These are phyloP conservation scores for Channa maculata DNA, from an alignment of 2,113 vertebrate species.

Conservation along the genomic window DNA sequence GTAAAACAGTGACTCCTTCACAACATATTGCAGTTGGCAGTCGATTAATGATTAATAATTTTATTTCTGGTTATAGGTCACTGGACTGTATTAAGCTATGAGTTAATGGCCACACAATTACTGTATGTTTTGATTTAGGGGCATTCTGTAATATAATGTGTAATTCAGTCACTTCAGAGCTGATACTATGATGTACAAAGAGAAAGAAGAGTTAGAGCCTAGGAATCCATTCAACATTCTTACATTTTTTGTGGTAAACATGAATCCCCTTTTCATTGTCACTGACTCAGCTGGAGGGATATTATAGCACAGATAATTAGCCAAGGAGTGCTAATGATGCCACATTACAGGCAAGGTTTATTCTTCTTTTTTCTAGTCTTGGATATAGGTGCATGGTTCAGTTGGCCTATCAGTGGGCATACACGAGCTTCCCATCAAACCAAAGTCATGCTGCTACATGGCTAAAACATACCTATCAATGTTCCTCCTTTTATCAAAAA, in stretches of 20 bases:
- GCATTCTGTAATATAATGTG: conserved; percentile 9
- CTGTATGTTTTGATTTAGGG: conserved; percentile 3
- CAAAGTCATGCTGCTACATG: conserved; percentile 40
- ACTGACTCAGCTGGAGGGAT: conserved; percentile 41
- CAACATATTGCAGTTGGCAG: neutral
- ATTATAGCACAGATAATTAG: conserved; percentile 57
- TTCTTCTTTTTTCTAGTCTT: conserved; percentile 12
- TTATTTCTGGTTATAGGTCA: conserved; percentile 1
- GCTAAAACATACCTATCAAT: conserved; percentile 17
- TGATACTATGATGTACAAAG: too few relatives aligned
- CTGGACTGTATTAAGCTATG: neutral
- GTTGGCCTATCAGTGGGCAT: conserved; percentile 25
- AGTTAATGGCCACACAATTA: neutral
- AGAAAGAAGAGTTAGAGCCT: neutral
- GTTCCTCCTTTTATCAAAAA: conserved; percentile 30
- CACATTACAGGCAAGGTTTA: conserved; percentile 33
- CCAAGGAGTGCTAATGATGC: conserved; percentile 47
- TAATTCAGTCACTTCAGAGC: neutral
- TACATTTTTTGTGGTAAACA: conserved; percentile 27
- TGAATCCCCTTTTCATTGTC: conserved; percentile 45
- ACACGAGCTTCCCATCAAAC: conserved; percentile 30
- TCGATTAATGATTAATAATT: conserved; percentile 9
- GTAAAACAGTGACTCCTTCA: too few relatives aligned
- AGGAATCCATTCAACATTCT: conserved; percentile 31
- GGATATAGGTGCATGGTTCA: conserved; percentile 30